Percentiles rank a stretch among this genome's conserved stretches.
phyloP scores from a whole-genome alignment of 2,797 vertebrate genomes.

The Dromococcyx pavoninus region DNA sequence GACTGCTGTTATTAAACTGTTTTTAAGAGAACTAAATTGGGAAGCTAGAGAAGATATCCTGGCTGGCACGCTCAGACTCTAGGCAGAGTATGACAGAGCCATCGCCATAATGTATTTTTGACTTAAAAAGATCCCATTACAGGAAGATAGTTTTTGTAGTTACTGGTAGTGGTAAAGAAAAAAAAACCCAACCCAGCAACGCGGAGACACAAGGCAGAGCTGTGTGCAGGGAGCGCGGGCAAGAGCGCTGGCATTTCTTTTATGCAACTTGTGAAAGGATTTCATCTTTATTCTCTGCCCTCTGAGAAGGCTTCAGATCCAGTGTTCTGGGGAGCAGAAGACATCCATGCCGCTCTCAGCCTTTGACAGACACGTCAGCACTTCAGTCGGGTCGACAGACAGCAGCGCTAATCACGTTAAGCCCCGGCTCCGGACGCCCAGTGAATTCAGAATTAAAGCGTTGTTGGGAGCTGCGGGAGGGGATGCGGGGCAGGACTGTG shows the following conservation, averaged over 20 bases:
- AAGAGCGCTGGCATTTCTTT: slow-evolving; percentile 30
- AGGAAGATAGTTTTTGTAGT: not conserved
- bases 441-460: slow-evolving; percentile 69
- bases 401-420: slow-evolving; percentile 79
- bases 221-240: not conserved
- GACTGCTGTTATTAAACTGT: not conserved
- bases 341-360: slow-evolving; percentile 24
- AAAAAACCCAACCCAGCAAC: not conserved
- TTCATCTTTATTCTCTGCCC: slow-evolving; percentile 34
- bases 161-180: not conserved
- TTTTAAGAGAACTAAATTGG: not conserved
- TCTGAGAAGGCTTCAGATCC: slow-evolving; percentile 62
- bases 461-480: slow-evolving; percentile 67
- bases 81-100: not conserved
- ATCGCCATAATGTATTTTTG: not conserved
- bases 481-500: slow-evolving; percentile 14
- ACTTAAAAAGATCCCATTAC: not conserved
- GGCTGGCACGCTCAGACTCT: not conserved
- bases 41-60: not conserved
- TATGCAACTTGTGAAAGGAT: slow-evolving; percentile 8
- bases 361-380: slow-evolving; percentile 49
- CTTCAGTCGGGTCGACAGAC: slow-evolving; percentile 69
- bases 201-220: not conserved
- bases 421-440: slow-evolving; percentile 46
- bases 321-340: slow-evolving; percentile 68